Base-by-base conservation (phyloP, 23 tunicate species). In the Phallusia fumigata region DNA sequence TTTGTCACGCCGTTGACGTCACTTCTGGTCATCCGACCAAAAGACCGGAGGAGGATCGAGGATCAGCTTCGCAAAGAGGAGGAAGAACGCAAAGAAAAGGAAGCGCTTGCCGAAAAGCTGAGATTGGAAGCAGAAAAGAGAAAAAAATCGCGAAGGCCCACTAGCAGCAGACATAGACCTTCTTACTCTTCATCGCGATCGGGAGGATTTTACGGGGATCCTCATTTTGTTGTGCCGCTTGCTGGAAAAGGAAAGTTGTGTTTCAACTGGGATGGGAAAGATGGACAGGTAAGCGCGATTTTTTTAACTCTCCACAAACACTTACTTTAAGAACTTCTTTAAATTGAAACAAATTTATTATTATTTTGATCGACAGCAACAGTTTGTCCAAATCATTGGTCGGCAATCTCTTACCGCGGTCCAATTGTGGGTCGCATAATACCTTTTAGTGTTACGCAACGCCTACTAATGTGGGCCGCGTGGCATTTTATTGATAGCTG, bases 141-240 rank as follows among this genome's bases (percentile, higher is more conserved):
- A 34, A 58, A 16, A 24, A 58, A 24, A n/a, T n/a, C n/a, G n/a
- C n/a, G n/a, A n/a, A n/a, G n/a, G n/a, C n/a, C n/a, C n/a, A n/a
- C 77, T 18, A 74, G 85, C 45, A 35, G 85, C 47, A 52, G 90
- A 75, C 47, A 40, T 10, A 40, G 47, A 10, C 10, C 47, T 40
- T 40, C 47, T 40, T n/a, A 36, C 3, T 44, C 30, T 40, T 36
- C 52, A 18, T 24, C 65, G 26, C 45, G 86, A 3, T 26, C 75
- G 13, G 76, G 86, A 72, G 97, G 97, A 49, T 92, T 92, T 50
- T 87, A 79, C 76, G 97, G 97, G 3, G 97, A 92, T 52, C 97
- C 97, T 6, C 97, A 92, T 76, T 92, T 92, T 49, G 36, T 92
- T 19, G 85, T 92, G 36, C 89, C 97, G 12, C 44, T 92, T 0